Percentiles rank a stretch among this genome's conserved stretches.
These are phyloP conservation scores for Triops cancriformis DNA, from an alignment of 1,140 invertebrate species.

Conservation along the genomic window DNA sequence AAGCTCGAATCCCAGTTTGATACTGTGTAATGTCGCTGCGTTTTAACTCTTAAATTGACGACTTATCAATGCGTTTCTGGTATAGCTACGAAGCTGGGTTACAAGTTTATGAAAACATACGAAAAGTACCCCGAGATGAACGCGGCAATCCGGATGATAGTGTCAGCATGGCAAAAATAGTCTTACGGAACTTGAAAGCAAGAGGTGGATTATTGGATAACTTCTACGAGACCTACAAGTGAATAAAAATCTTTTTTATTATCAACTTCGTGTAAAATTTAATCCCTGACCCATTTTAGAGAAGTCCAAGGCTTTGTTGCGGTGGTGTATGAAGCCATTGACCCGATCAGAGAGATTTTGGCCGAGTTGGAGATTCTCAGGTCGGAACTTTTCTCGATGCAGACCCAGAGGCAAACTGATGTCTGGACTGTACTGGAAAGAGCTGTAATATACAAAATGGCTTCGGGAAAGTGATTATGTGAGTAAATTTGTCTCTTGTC, in stretches of 20 bases:
- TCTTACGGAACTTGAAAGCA: not conserved
- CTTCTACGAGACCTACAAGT: not conserved
- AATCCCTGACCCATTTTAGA: not conserved
- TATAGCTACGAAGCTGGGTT: not conserved
- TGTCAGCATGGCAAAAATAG: not conserved
- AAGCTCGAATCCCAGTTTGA: not conserved
- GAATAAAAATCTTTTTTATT: not conserved
- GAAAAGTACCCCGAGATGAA: not conserved
- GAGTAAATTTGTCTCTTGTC: not conserved
- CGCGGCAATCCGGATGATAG: not conserved
- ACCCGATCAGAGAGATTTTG: not conserved
- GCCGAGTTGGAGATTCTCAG: not conserved
- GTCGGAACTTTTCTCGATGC: slow-evolving; percentile 14
- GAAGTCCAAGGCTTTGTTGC: not conserved
- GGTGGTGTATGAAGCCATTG: not conserved
- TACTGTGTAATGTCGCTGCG: not conserved
- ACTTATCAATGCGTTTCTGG: not conserved
- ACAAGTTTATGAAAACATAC: not conserved
- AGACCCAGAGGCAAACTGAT: slow-evolving; percentile 19
- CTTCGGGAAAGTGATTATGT: not conserved
- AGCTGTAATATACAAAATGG: not conserved
- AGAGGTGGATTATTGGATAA: not conserved
- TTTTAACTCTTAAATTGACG: not conserved
- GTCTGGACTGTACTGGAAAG: slow-evolving; percentile 22
- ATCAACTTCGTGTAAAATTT: not conserved